These are phyloP conservation scores for Agrotis segetum DNA, from an alignment of 2,888 invertebrate genomes.

Conservation along the genomic window DNA sequence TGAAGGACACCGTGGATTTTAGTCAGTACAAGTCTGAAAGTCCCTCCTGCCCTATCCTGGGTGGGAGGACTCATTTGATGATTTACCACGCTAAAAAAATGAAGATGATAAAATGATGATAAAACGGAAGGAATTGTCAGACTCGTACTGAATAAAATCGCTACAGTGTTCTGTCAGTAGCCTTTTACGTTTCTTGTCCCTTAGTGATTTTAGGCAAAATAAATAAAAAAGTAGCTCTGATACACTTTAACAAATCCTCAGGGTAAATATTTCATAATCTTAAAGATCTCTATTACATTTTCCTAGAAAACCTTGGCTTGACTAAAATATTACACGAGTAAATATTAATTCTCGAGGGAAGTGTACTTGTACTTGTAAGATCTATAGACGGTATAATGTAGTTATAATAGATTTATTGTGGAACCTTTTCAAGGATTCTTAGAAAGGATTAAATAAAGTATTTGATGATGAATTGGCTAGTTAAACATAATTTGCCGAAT, in stretches of 20 bases:
- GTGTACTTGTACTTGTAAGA: background rate
- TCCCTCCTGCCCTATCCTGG: too few relatives aligned
- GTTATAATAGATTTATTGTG: slow-evolving; percentile 2
- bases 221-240: background rate
- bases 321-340: slow-evolving; percentile 7
- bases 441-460: background rate
- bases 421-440: background rate
- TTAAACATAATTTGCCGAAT: background rate
- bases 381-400: background rate
- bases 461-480: background rate
- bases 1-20: too few relatives aligned
- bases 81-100: too few relatives aligned
- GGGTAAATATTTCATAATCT: background rate
- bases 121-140: too few relatives aligned
- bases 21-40: too few relatives aligned
- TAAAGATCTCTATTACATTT: slow-evolving; percentile 6
- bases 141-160: too few relatives aligned
- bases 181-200: too few relatives aligned
- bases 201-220: background rate
- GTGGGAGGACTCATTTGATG: too few relatives aligned
- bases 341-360: slow-evolving; percentile 3
- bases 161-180: too few relatives aligned
- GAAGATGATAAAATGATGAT: too few relatives aligned
- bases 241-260: background rate
- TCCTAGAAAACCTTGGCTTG: background rate